Conservation (phyloP, 2,113 vertebrate species). For the Leptobrachium ailaonicum region DNA sequence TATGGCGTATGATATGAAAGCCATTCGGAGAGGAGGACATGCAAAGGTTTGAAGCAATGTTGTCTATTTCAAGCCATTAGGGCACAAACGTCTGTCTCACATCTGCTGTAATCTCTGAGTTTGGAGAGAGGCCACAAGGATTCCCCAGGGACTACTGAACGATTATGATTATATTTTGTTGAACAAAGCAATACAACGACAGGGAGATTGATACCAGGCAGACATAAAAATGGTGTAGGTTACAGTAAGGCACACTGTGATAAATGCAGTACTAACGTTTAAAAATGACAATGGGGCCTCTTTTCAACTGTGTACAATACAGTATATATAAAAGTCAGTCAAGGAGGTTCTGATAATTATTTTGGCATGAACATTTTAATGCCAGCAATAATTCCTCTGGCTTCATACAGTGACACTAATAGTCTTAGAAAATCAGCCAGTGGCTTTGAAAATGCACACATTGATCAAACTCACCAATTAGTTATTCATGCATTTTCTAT, state of each 20-base stretch:
- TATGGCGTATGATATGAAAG: not conserved
- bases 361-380: slow-evolving; percentile 13
- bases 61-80: slow-evolving; percentile 44
- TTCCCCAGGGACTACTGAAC: slow-evolving; percentile 36
- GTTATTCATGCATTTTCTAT: slow-evolving; percentile 16
- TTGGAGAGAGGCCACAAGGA: slow-evolving; percentile 53
- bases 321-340: slow-evolving; percentile 24
- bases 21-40: not conserved
- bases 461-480: slow-evolving; percentile 41
- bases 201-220: slow-evolving; percentile 25
- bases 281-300: slow-evolving; percentile 18
- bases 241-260: slow-evolving; percentile 24
- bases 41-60: slow-evolving; percentile 50
- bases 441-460: slow-evolving; percentile 33
- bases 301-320: slow-evolving; percentile 9
- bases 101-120: slow-evolving; percentile 51
- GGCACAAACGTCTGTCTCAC: slow-evolving; percentile 43
- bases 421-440: slow-evolving; percentile 32
- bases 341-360: slow-evolving; percentile 43
- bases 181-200: slow-evolving; percentile 18
- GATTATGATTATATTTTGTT: not conserved
- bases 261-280: slow-evolving; percentile 5
- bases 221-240: not conserved
- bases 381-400: slow-evolving; percentile 38
- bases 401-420: slow-evolving; percentile 37